Evolutionary conservation across 1,140 invertebrate species (phyloP), one percentile per base, ranked within the genome.

Genomic region (Cardiocondyla obscurior): DNA sequence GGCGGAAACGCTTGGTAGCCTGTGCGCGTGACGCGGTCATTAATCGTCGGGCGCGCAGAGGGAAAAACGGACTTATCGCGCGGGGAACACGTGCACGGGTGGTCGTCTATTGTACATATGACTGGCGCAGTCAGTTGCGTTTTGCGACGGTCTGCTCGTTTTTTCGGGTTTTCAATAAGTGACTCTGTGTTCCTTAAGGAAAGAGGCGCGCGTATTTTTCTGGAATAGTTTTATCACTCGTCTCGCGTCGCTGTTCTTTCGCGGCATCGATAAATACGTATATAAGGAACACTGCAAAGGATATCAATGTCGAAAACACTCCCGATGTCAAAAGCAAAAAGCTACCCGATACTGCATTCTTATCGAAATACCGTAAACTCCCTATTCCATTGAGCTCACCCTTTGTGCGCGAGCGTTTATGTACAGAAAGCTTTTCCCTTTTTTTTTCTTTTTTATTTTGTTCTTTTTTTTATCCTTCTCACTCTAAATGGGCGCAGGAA

Each of bases 341-440:
- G 30, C 7, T n/a, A 19, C 39, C 16, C 22, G 28, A 76, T 64
- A 16, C 39, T 46, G 57, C 72, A 76, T 76, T 76, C 72, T 76
- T 76, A 76, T 62, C 57, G 72, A 44, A 76, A 49, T 76, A 76
- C 28, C 39, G 57, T 76, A 64, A 74, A 62, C 19, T 30, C 28
- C 33, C 39, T 36, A 19, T 57, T 60, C 39, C 44, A 44, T 74
- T n/a, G n/a, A 22, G 7, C 16, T 12, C 19, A 7, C n/a, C 28
- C n/a, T 74, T 74, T 74, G 70, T 74, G 6, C 6, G n/a, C 36
- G 36, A 42, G n/a, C 70, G 36, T 74, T 74, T 77, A 39, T 22
- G 46, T 60, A 53, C 4, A 12, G 42, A 14, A 22, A 22, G 25
- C 7, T 16, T 2, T 46, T n/a, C n/a, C n/a, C n/a, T 36, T 36